Evolutionary conservation across 2,113 vertebrate species (phyloP).

Genomic region (Ovis canadensis): DNA sequence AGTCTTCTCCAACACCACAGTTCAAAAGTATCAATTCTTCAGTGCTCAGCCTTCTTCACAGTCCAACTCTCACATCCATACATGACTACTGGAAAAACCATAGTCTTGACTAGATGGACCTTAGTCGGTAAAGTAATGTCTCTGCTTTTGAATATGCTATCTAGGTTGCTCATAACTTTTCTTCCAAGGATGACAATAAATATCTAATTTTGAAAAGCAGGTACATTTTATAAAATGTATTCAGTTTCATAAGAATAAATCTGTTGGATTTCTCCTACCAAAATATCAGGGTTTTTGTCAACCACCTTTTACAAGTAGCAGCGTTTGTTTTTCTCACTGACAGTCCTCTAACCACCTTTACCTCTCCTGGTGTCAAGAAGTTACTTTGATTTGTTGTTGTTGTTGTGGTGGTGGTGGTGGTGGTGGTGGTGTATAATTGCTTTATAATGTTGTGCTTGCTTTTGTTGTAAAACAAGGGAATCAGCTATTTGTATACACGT

Average conservation of each 20-base stretch:
- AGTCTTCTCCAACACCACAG: too few species aligned
- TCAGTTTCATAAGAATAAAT: not conserved
- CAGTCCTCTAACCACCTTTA: not conserved
- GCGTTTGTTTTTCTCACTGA: not conserved
- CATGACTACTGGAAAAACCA: too few species aligned
- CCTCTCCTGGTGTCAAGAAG: not conserved
- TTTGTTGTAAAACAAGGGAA: not conserved
- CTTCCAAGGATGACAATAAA: not conserved
- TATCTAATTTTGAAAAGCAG: constrained; percentile 4
- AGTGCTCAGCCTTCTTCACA: too few species aligned
- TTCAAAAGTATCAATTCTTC: too few species aligned
- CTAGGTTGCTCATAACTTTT: too few species aligned
- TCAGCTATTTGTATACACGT: not conserved
- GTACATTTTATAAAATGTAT: not conserved
- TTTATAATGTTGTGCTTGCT: not conserved
- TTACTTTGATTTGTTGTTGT: not conserved
- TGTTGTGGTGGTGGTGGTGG: not conserved
- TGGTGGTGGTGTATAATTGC: not conserved
- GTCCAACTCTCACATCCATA: too few species aligned
- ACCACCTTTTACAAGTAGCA: not conserved
- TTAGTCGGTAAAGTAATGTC: too few species aligned
- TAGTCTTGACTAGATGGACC: too few species aligned
- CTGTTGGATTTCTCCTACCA: not conserved
- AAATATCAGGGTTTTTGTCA: not conserved
- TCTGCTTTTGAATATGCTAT: too few species aligned